Evolutionary conservation across 2,113 vertebrate species (phyloP).

Genomic region (Egretta garzetta): DNA sequence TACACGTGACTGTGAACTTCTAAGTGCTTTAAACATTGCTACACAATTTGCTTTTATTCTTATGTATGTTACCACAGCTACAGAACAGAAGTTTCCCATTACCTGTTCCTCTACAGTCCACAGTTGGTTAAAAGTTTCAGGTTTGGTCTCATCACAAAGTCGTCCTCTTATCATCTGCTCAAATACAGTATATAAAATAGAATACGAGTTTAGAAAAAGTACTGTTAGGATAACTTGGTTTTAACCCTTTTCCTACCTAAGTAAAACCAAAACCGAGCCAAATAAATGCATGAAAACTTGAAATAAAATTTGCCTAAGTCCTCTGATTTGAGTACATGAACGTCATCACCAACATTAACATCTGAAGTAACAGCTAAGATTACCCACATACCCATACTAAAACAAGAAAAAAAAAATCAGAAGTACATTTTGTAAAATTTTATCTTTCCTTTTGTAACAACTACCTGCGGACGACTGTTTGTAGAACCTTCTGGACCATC

Average conservation of each 20-base stretch:
- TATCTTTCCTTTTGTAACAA: neutral
- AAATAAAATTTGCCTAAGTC: neutral
- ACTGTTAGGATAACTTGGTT: neutral
- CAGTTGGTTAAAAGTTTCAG: conserved; percentile 97
- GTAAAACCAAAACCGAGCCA: neutral
- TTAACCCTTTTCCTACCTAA: neutral
- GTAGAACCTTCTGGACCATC: conserved; percentile 86
- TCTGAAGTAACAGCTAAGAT: neutral
- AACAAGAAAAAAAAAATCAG: neutral
- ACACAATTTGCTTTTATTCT: neutral
- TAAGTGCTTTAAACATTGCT: neutral
- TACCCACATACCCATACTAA: neutral
- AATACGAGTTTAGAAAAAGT: neutral
- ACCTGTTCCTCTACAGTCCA: conserved; percentile 99
- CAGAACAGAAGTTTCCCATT: neutral
- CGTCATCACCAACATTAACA: neutral
- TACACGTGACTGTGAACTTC: neutral
- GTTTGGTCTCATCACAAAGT: conserved; percentile 91
- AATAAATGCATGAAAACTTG: neutral
- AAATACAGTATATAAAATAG: conserved; percentile 51
- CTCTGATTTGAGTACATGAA: neutral
- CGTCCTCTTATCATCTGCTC: conserved; percentile 94
- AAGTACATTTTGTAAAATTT: neutral
- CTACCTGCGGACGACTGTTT: conserved; percentile 87
- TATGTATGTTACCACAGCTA: neutral